These are phyloP conservation scores for Acarapis woodi DNA, from an alignment of 1,140 invertebrate species.

Conservation along the genomic window DNA sequence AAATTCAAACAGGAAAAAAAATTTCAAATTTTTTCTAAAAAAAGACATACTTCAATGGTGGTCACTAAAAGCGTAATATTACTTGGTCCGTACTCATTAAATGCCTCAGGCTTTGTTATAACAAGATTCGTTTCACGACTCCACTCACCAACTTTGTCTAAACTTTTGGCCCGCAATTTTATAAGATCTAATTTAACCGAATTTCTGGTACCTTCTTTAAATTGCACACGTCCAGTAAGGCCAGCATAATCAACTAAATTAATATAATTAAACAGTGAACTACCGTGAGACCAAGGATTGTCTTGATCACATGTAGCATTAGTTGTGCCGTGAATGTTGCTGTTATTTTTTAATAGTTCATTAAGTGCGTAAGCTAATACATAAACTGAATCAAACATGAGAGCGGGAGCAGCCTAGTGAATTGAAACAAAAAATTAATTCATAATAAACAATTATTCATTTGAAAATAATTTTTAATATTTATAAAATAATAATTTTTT, in stretches of 20 bases:
- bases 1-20: too few relatives aligned
- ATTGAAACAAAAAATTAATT: not conserved
- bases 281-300: constrained; percentile 51
- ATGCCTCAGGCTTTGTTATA: constrained; percentile 52
- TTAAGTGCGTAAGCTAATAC: constrained; percentile 49
- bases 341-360: constrained; percentile 32
- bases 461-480: not conserved
- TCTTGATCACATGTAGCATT: constrained; percentile 58
- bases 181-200: constrained; percentile 59
- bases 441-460: not conserved
- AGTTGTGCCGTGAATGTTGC: constrained; percentile 19
- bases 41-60: constrained; percentile 41
- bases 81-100: constrained; percentile 41
- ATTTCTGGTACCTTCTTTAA: constrained; percentile 45
- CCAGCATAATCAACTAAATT: constrained; percentile 47
- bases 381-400: constrained; percentile 69
- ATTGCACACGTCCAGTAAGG: constrained; percentile 56
- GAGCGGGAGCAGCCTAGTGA: constrained; percentile 52
- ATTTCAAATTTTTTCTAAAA: not conserved
- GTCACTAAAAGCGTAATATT: constrained; percentile 69
- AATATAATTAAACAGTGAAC: constrained; percentile 60
- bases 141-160: constrained; percentile 46
- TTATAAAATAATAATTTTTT: not conserved
- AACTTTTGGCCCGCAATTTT: constrained; percentile 37
- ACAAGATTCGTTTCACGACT: constrained; percentile 35